phyloP scores from a whole-genome alignment of 2,888 invertebrate species.

The Ectobius pallidus region DNA sequence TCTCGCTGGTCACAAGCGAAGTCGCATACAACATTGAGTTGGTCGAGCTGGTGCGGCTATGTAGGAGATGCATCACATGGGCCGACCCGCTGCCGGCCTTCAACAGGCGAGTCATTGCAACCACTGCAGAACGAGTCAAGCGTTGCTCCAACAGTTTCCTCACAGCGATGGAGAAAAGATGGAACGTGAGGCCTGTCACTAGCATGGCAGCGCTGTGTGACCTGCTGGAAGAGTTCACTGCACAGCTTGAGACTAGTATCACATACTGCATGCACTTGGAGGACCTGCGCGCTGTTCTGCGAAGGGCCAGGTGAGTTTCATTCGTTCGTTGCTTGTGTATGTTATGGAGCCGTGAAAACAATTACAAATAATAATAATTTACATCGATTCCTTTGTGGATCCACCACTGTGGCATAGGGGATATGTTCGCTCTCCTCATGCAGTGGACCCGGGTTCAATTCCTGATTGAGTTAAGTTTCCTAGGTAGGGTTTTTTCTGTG shows the following conservation, averaged over 20 bases:
- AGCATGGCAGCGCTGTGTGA: neutral
- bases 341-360: neutral
- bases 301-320: conserved; percentile 22
- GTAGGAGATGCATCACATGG: conserved; percentile 23
- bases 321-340: neutral
- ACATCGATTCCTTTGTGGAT: too few relatives aligned
- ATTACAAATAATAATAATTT: neutral
- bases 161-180: conserved; percentile 7
- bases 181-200: neutral
- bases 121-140: conserved; percentile 25
- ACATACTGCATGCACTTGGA: conserved; percentile 24
- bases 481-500: too few relatives aligned
- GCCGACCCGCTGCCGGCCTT: conserved; percentile 2
- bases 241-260: conserved; percentile 13
- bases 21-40: conserved; percentile 19
- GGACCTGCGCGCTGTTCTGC: conserved; percentile 1
- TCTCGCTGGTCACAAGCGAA: conserved; percentile 10
- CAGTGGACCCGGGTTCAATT: too few relatives aligned
- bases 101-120: conserved; percentile 15
- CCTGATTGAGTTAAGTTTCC: too few relatives aligned
- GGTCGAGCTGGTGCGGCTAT: conserved; percentile 16
- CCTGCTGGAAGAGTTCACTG: neutral
- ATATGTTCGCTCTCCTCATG: too few relatives aligned
- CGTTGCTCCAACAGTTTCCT: conserved; percentile 15
- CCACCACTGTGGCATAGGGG: too few relatives aligned